Base-by-base conservation (phyloP, 2,888 invertebrate species). In the Agrotis ipsilon region DNA sequence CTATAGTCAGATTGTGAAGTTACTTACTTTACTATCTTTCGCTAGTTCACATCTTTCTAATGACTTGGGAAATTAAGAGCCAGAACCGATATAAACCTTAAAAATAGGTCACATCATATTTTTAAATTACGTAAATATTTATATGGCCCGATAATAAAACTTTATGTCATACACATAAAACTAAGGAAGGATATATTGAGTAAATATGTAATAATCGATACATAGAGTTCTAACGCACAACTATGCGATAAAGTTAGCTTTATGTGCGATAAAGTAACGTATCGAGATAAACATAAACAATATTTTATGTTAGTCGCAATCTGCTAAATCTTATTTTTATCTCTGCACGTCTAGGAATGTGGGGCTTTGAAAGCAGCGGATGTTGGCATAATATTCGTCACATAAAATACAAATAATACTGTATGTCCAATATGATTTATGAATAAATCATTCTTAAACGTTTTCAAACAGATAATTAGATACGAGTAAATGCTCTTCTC, bases 281-380 rank as follows among this genome's bases (percentile, higher is more conserved):
- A 92, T 91, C 87, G 89, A 89, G 91, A 93, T 93, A 91, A 91
- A 92, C 92, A 93, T 95, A 94, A 94, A 95, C 93, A 92, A 94
- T 95, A 93, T 94, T 96, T 95, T 94, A 96, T 94, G 93, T 88
- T 86, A 87, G 86, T 87, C 85, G 92, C 92, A 93, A 94, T 94
- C 94, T 93, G 92, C 92, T 92, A 92, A 92, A 94, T 94, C 93
- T 92, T 91, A 92, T 91, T 93, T 94, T 94, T 94, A 94, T 93
- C 88, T 89, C 83, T 83, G 82, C 68, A 72, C 73, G 82, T 75
- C 75, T 76, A 67, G 70, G 85, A 82, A 85, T 85, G 78, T 74
- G 45, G 21, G 62, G 80, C 78, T 60, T 51, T 52, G 49, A 77
- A 43, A 65, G 7, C 6, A 32, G 71, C 78, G 72, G 7, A 69